Evolutionary conservation across 2,888 invertebrate genomes (phyloP), one percentile per base, ranked within the genome.

Genomic region (Bhutanitis thaidina): DNA sequence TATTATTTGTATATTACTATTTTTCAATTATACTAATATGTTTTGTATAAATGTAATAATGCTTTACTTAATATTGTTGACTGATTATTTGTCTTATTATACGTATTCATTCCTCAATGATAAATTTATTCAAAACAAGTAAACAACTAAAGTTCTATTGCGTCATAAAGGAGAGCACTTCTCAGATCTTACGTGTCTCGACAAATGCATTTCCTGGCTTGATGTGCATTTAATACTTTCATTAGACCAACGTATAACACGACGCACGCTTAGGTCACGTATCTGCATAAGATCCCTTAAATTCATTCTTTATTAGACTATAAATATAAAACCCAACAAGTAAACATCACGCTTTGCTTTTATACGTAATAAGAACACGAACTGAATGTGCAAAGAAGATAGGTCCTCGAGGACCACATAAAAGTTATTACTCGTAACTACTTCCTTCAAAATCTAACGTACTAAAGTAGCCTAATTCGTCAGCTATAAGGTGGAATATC

Each of bases 351-450:
- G 51, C 45, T 40, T 41, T 35, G 40, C 51, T 51, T 51, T 51
- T 51, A 51, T 46, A 51, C 36, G 40, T 45, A 51, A 51, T 51
- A 51, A 45, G 45, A 51, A 51, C 51, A 51, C 45, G 45, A 30
- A 36, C 40, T 46, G 45, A 51, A 49, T 49, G 51, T 51, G 40
- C 45, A 46, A 51, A 41, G 50, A 44, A 44, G 40, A 51, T 45
- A 51, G 35, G 45, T 51, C 51, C 51, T 51, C 13, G 30, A 45
- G 36, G 51, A 51, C 41, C 40, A 27, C 36, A 40, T 51, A 51
- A 51, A 51, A 45, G 45, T 45, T 20, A 40, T 40, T 12, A 20
- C 35, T 34, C 36, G 14, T 36, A 51, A 51, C 51, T 45, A 45
- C 45, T 51, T 51, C 45, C 45, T 46, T 40, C n/a, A 20, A 30